Base-by-base conservation (phyloP, 2,888 invertebrate genomes). In the Adineta ricciae region DNA sequence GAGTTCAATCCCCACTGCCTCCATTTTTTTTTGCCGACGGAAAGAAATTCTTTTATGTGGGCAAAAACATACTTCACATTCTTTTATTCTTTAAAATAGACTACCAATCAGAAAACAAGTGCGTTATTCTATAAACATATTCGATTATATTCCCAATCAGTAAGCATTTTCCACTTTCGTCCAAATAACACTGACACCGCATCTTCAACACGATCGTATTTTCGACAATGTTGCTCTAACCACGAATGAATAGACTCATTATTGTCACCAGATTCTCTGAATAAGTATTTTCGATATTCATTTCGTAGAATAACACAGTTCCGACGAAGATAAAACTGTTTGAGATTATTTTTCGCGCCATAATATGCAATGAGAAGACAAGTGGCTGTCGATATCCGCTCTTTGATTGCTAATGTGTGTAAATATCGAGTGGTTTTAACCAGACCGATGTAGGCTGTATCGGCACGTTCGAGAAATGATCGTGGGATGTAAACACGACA, bases 321-420 rank as follows among this genome's bases (percentile, higher is more conserved):
- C 5, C 64, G 64, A 27, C 64, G 32, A 19, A 64, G 64, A 36
- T 64, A 36, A 64, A 64, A 64, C 16, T 64, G 16, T 64, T 36
- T 64, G 19, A 64, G 64, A 64, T 64, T 64, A 32, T 64, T 14
- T 32, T 19, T 64, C 19, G 64, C 19, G 32, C 64, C 64, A 64
- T 64, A 64, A 64, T 64, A 64, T 2, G 32, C 64, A 32, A 64
- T 64, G 1, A 64, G 27, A 64, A 64, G 64, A 32, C 64, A 64
- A 32, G 64, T 64, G 27, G 64, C 64, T 19, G 64, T 64, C 32
- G 64, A 64, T 5, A 64, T 64, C 32, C 64, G 32, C 19, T 64
- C 64, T 36, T 73, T 83, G 32, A 85, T 85, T 27, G 41, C 52
- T 54, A 85, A 19, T 19, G 85, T 85, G 52, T 78, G 24, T 41